Percentiles rank a stretch among this genome's conserved stretches.
These are phyloP conservation scores for Isaurus tuberculatus DNA, from an alignment of 92 coral and sea anemone species.

Conservation along the genomic window DNA sequence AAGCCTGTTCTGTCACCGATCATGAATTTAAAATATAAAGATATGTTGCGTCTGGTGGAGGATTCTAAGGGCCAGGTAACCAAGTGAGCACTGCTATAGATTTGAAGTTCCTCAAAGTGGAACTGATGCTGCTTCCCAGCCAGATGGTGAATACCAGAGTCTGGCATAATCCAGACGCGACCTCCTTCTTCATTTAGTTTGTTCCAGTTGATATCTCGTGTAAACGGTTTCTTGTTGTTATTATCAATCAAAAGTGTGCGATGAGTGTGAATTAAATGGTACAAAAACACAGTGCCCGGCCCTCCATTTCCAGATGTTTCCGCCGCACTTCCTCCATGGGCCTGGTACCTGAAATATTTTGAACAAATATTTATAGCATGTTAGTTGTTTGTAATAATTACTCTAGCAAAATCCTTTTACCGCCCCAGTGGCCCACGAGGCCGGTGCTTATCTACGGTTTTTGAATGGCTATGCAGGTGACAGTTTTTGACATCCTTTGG, in stretches of 20 bases:
- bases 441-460: no score
- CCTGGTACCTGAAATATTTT: slow-evolving; percentile 56
- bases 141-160: slow-evolving; percentile 69
- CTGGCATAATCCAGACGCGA: slow-evolving; percentile 80
- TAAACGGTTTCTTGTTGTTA: slow-evolving; percentile 61
- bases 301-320: slow-evolving; percentile 63
- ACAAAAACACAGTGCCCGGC: slow-evolving; percentile 77
- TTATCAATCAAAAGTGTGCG: slow-evolving; percentile 74
- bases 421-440: no score
- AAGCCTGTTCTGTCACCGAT: slow-evolving; percentile 80
- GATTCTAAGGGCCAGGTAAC: slow-evolving; percentile 64
- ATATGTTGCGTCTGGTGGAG: slow-evolving; percentile 28
- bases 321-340: slow-evolving; percentile 67
- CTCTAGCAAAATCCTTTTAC: no score
- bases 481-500: not conserved
- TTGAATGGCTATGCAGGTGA: not conserved
- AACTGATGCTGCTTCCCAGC: slow-evolving; percentile 57
- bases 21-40: slow-evolving; percentile 70
- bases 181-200: slow-evolving; percentile 66
- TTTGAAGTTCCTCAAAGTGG: slow-evolving; percentile 77
- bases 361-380: not conserved
- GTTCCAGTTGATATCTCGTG: slow-evolving; percentile 64
- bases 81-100: slow-evolving; percentile 68
- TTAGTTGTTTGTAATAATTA: no score
- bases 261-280: slow-evolving; percentile 65